A percentile compares a stretch with the other conserved stretches of the same genome.
Conservation (phyloP, 2,113 vertebrate species). For the Prietella phreatophila region DNA sequence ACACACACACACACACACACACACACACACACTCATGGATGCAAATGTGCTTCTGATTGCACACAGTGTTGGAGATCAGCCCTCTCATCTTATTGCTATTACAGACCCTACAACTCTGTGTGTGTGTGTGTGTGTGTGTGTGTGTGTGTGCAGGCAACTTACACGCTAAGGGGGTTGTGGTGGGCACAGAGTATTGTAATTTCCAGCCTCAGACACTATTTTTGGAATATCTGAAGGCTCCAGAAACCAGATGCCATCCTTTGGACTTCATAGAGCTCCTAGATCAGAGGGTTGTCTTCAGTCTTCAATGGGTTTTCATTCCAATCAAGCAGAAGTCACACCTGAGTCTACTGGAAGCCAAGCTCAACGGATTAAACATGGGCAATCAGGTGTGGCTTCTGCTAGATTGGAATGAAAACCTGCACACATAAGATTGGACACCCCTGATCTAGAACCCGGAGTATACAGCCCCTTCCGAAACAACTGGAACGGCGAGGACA, state of each 20-base stretch:
- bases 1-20: neutral
- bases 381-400: too few relatives aligned
- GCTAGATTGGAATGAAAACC: too few relatives aligned
- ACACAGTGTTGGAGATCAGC: constrained; percentile 28
- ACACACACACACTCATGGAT: neutral
- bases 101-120: constrained; percentile 17
- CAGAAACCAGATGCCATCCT: neutral
- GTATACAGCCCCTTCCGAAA: too few relatives aligned
- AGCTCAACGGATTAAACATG: too few relatives aligned
- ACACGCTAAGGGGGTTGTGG: neutral
- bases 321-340: too few relatives aligned
- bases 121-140: constrained; percentile 11
- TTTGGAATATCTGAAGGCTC: neutral
- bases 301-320: too few relatives aligned
- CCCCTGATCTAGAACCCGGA: too few relatives aligned
- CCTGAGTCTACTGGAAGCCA: too few relatives aligned
- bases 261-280: neutral
- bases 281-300: too few relatives aligned
- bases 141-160: constrained; percentile 2
- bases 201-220: neutral
- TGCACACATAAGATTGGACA: too few relatives aligned
- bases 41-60: neutral
- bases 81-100: constrained; percentile 38
- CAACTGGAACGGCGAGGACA: too few relatives aligned
- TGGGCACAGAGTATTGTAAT: neutral